Base-by-base conservation (phyloP, 1,140 invertebrate species). In the Lineus longissimus region DNA sequence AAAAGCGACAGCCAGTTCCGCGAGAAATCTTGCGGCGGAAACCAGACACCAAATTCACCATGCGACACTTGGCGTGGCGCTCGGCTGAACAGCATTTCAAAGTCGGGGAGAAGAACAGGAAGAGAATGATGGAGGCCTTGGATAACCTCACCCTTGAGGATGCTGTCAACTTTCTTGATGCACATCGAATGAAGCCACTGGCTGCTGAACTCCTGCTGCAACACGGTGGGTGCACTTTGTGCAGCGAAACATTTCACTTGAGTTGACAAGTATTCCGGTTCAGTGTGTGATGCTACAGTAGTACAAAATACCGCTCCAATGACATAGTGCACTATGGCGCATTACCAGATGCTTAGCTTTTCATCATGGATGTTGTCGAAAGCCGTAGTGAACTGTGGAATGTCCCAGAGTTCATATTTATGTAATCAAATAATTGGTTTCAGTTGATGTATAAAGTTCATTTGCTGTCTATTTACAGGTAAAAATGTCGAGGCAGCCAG, bases 1-100 rank as follows among this genome's bases (percentile, higher is more conserved):
- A 55, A 30, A 64, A 67, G 54, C 54, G 63, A 1, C 51, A 58
- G 22, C 23, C 47, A 19, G 23, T 72, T 25, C 73, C 73, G 11
- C 40, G 57, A 33, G 54, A 63, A 9, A 61, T 75, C n/a, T 54
- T 61, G 30, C 66, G 68, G 1, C 58, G 71, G 62, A 67, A 65
- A 25, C 73, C 73, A 61, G 27, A 54, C 27, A 17, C 27, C n/a
- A 19, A 41, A 29, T 25, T n/a, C n/a, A 57, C 55, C 27, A 57
- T 41, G 33, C 17, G 27, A 22, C 51, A 40, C 54, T 15, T 61
- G n/a, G 23, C 25, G 19, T 62, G 61, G 63, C 72, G 62, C 60
- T 65, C 75, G 43, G 75, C 75, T 23, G 67, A 69, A 22, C n/a
- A n/a, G n/a, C n/a, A n/a, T n/a, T 57, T 70, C 25, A 70, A 71